A percentile compares a stretch with the other conserved stretches of the same genome.
phyloP scores from a whole-genome alignment of 1,140 invertebrate species.

The Caerostris extrusa region DNA sequence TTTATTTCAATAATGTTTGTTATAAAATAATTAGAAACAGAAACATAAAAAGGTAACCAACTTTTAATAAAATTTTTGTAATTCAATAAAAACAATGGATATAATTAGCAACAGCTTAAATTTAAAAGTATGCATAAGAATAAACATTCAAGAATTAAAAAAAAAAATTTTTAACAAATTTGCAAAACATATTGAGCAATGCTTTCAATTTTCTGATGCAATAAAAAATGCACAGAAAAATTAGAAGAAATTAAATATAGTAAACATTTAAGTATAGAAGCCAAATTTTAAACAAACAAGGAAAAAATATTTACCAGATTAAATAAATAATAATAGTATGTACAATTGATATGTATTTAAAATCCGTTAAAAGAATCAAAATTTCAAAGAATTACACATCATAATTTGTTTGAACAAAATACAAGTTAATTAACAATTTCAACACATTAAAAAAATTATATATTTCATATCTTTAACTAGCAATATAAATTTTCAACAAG shows the following conservation, averaged over 20 bases:
- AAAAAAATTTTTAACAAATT: not conserved
- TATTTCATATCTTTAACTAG: no score
- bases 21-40: not conserved
- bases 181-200: slow-evolving; percentile 20
- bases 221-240: not conserved
- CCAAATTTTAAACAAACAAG: not conserved
- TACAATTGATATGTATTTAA: no score
- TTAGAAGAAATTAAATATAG: not conserved
- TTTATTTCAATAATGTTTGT: no score
- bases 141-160: not conserved
- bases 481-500: no score
- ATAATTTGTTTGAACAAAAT: no score
- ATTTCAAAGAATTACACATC: no score
- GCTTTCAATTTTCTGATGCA: not conserved
- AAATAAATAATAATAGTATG: no score
- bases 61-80: slow-evolving; percentile 16
- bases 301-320: no score
- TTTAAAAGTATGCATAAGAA: not conserved
- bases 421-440: no score
- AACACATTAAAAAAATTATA: no score
- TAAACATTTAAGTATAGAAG: slow-evolving; percentile 1
- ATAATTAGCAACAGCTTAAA: not conserved
- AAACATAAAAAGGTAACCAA: not conserved
- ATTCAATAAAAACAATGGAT: slow-evolving; percentile 27
- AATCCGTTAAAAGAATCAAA: no score